Conservation (phyloP, 1,140 invertebrate genomes). For the Manduca sexta region DNA sequence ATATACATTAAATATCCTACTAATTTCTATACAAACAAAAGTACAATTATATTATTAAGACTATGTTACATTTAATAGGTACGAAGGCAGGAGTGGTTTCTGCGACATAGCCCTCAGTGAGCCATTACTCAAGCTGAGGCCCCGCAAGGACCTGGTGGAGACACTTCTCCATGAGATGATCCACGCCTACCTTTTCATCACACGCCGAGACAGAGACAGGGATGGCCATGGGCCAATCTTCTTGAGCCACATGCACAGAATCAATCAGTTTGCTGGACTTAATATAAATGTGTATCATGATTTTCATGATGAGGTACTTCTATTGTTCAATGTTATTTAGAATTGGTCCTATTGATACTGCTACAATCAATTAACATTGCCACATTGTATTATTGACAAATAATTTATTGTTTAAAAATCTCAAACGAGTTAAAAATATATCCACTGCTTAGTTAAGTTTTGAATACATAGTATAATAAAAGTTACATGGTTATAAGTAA, state of each 20-base stretch:
- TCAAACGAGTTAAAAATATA: too few relatives aligned
- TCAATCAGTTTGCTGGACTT: constrained; percentile 90
- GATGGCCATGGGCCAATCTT: constrained; percentile 97
- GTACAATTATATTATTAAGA: too few relatives aligned
- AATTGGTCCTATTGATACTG: too few relatives aligned
- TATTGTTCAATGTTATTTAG: too few relatives aligned
- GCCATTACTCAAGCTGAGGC: constrained; percentile 92
- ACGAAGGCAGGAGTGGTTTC: constrained; percentile 83
- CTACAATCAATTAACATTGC: too few relatives aligned
- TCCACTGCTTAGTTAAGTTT: too few relatives aligned
- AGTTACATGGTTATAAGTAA: too few relatives aligned
- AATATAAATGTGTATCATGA: constrained; percentile 85
- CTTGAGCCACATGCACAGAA: constrained; percentile 93
- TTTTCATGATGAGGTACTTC: constrained; percentile 73
- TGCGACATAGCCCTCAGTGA: constrained; percentile 91
- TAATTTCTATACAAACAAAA: too few relatives aligned
- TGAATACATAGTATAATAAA: too few relatives aligned
- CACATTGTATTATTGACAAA: too few relatives aligned
- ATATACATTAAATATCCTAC: too few relatives aligned
- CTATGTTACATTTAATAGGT: constrained; percentile 52
- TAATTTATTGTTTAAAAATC: too few relatives aligned
- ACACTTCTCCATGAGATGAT: constrained; percentile 99
- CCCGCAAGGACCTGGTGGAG: constrained; percentile 94
- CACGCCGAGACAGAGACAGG: constrained; percentile 85
- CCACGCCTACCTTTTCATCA: constrained; percentile 96